Conservation (phyloP, 2,797 vertebrate genomes). For the Coregonus suidteri region DNA sequence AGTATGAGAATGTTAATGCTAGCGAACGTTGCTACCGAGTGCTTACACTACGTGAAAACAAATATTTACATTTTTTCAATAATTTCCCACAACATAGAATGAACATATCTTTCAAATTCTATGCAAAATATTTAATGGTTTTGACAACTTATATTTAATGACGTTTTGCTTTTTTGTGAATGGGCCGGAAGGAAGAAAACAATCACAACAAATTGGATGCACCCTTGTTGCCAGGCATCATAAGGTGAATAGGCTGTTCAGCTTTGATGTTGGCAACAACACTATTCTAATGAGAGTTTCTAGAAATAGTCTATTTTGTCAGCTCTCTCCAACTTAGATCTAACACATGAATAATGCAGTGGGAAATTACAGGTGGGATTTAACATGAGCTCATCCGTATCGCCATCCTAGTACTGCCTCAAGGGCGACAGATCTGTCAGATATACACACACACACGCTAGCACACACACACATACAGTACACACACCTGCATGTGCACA, state of each 20-base stretch:
- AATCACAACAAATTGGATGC: too few species aligned
- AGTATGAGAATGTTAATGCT: too few species aligned
- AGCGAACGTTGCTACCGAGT: too few species aligned
- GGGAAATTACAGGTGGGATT: slow-evolving; percentile 59
- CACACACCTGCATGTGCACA: background rate
- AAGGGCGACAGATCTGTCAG: background rate
- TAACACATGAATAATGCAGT: slow-evolving; percentile 63
- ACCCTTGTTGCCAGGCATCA: too few species aligned
- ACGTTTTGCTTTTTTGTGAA: too few species aligned
- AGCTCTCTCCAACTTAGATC: slow-evolving; percentile 50
- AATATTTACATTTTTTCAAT: too few species aligned
- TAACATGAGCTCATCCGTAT: slow-evolving; percentile 50
- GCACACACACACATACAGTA: background rate
- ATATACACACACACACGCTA: slow-evolving; percentile 5
- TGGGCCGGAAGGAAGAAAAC: too few species aligned
- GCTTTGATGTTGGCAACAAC: background rate
- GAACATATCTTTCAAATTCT: too few species aligned
- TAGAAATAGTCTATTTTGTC: slow-evolving; percentile 56
- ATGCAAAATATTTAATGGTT: too few species aligned
- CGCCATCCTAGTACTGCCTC: slow-evolving; percentile 30
- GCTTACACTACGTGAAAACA: too few species aligned
- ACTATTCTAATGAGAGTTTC: slow-evolving; percentile 52
- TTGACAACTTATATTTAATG: too few species aligned
- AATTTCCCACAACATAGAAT: too few species aligned
- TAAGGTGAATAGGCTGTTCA: background rate